Evolutionary conservation across 2,797 vertebrate genomes (phyloP).

Genomic region (Helicolenus hilgendorfi): DNA sequence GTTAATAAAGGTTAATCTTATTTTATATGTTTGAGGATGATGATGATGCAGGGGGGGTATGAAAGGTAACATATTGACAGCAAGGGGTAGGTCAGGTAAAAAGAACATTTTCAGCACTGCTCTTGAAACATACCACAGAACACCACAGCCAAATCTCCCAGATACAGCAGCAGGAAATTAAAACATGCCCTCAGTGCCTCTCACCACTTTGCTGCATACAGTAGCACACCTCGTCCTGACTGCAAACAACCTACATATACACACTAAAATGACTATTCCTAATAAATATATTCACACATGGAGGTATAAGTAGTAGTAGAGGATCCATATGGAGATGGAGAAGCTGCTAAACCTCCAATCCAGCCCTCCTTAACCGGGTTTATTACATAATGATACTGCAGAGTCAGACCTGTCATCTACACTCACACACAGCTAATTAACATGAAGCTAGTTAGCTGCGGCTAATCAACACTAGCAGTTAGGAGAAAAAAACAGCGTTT

Average conservation of each 20-base stretch:
- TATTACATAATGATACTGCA: constrained; percentile 73
- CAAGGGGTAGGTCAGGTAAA: not conserved
- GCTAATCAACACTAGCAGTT: not conserved
- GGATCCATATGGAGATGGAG: not conserved
- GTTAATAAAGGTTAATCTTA: no score
- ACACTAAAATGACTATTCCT: not conserved
- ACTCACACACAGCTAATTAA: constrained; percentile 4
- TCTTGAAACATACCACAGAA: not conserved
- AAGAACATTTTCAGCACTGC: no score
- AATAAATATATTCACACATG: not conserved
- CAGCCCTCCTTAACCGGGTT: constrained; percentile 1
- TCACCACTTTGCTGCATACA: not conserved
- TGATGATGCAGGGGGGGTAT: no score
- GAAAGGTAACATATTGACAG: not conserved
- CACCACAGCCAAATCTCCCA: no score
- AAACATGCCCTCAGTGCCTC: no score
- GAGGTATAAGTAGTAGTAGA: no score
- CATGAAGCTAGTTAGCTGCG: constrained; percentile 44
- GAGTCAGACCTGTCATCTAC: constrained; percentile 39
- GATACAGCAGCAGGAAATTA: no score
- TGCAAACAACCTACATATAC: not conserved
- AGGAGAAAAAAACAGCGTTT: not conserved
- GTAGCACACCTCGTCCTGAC: not conserved
- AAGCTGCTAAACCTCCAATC: not conserved
- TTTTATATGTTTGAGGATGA: no score